Conservation (phyloP, 1,140 invertebrate species). For the Trialeurodes vaporariorum region DNA sequence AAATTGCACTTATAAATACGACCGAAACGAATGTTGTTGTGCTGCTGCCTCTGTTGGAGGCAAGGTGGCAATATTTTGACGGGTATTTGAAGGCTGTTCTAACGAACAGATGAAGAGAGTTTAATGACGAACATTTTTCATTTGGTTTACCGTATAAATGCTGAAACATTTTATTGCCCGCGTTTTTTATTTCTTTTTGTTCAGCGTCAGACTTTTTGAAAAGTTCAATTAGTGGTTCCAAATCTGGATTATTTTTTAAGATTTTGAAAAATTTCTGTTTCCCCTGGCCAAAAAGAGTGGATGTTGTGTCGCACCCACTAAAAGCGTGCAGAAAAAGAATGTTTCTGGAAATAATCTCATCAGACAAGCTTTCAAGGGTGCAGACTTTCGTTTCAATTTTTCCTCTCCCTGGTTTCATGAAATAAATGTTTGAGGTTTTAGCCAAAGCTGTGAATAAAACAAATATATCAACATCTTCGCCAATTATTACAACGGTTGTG, state of each 20-base stretch:
- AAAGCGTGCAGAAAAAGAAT: neutral
- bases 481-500: constrained; percentile 12
- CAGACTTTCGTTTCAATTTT: neutral
- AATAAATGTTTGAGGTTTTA: constrained; percentile 12
- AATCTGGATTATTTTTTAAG: no score
- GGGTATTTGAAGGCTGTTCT: constrained; percentile 3
- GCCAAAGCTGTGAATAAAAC: constrained; percentile 12
- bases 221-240: no score
- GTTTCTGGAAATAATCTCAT: neutral
- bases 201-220: no score
- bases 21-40: constrained; percentile 14
- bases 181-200: no score
- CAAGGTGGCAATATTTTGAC: constrained; percentile 7
- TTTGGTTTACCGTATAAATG: no score
- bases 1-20: constrained; percentile 14
- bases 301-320: constrained; percentile 3
- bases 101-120: no score
- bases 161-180: no score
- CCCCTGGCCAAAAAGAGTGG: constrained; percentile 1
- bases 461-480: constrained; percentile 19
- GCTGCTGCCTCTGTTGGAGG: constrained; percentile 19
- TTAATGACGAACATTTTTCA: no score
- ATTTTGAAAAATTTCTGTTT: constrained; percentile 1
- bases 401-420: constrained; percentile 7
- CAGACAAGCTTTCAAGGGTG: constrained; percentile 1